Evolutionary conservation across 2,888 invertebrate species (phyloP).

Genomic region (Copidosoma aretas): DNA sequence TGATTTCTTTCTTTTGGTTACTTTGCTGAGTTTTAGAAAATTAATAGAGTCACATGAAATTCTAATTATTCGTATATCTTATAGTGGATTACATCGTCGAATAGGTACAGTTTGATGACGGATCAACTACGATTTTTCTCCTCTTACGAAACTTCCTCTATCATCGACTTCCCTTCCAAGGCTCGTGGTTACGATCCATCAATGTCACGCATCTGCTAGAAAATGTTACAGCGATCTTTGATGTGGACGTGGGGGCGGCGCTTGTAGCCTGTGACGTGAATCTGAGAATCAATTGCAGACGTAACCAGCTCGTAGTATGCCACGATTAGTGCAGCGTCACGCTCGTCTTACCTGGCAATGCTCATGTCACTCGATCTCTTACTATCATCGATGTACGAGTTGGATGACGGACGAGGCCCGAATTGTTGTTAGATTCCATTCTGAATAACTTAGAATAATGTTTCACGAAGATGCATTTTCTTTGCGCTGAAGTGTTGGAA

Average conservation of each 20-base stretch:
- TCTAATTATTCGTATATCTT: not conserved
- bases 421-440: not conserved
- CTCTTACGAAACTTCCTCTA: too few relatives aligned
- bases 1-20: not conserved
- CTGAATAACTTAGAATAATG: too few relatives aligned
- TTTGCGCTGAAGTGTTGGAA: too few relatives aligned
- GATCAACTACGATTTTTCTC: not conserved
- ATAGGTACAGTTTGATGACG: not conserved
- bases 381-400: too few relatives aligned
- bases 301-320: not conserved
- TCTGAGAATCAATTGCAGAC: not conserved
- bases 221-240: too few relatives aligned
- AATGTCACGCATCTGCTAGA: not conserved
- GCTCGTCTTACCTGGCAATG: not conserved
- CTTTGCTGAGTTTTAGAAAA: not conserved
- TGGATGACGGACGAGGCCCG: not conserved
- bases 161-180: not conserved
- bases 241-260: too few relatives aligned
- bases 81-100: not conserved
- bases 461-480: too few relatives aligned
- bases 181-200: not conserved
- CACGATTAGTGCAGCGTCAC: conserved; percentile 31
- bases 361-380: not conserved
- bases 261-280: not conserved
- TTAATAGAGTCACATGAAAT: not conserved